Evolutionary conservation across 2,888 invertebrate species (phyloP), one percentile per base, ranked within the genome.

Genomic region (Apotomis betuletana): DNA sequence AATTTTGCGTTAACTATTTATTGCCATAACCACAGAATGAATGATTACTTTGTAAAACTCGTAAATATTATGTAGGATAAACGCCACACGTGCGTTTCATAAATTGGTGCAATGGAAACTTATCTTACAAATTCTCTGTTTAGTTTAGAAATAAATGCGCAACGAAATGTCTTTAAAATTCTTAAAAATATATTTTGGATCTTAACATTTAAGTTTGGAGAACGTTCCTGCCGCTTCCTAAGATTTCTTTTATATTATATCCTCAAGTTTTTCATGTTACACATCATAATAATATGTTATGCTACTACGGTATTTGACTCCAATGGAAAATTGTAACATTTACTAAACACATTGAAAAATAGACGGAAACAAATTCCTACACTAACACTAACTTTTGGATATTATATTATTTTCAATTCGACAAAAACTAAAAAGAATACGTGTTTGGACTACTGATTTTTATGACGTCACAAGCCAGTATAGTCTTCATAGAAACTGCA

Each of bases 1-100:
- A n/a, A 13, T 57, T 65, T 27, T 57, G 65, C 27, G 55, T 57
- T 13, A 49, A 46, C 8, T 65, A 65, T 65, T 65, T 65, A 65
- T 65, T 65, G 27, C 54, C 44, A 55, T 55, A 44, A 46, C 44
- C 65, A 65, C 55, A 65, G 27, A 15, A 46, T 6, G 44, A 65
- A 13, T 44, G 44, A 44, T 57, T 36, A 10, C 57, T 5, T 8
- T 59, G 38, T 10, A 44, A 4, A 38, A 44, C 41, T 15, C 5
- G 46, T 15, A 60, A 46, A 44, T 46, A 59, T 67, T 46, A 59
- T 67, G 15, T 46, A 46, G 36, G 41, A 57, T 27, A 57, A 65
- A 65, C 44, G 3, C 3, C 9, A 9, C 9, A 49, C 9, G 10
- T 10, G 9, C 58, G n/a, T 13, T 44, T 13, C 41, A 60, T n/a